These are phyloP conservation scores for Merops nubicus DNA, from an alignment of 2,113 vertebrate species.

Conservation along the genomic window DNA sequence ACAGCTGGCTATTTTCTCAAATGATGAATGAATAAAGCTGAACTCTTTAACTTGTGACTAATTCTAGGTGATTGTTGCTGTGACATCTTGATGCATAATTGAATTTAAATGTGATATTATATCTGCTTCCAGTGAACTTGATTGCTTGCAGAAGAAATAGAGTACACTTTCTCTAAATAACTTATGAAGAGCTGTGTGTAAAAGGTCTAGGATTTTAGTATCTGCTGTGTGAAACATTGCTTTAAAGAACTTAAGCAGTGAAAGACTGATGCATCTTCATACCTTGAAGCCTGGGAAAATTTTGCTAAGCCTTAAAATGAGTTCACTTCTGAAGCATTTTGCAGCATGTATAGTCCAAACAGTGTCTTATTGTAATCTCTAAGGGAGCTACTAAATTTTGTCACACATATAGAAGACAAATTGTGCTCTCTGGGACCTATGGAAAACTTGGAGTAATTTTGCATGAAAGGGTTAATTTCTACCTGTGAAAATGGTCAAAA, in stretches of 20 bases:
- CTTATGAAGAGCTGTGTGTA: background rate
- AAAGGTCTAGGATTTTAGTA: background rate
- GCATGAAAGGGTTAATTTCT: background rate
- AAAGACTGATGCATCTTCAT: background rate
- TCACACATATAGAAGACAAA: background rate
- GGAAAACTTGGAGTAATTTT: background rate
- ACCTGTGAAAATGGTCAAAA: background rate
- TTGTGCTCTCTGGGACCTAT: background rate
- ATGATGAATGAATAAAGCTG: background rate
- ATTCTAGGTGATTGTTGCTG: background rate
- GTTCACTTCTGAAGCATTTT: background rate
- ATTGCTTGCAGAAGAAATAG: background rate
- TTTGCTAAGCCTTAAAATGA: background rate
- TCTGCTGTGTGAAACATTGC: background rate
- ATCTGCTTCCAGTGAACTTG: background rate
- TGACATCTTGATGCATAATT: background rate
- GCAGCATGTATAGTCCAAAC: background rate
- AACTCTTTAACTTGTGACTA: background rate
- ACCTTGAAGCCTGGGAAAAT: background rate
- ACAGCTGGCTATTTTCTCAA: background rate
- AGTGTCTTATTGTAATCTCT: background rate
- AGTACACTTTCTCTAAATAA: background rate
- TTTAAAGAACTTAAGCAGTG: background rate
- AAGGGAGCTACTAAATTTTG: background rate
- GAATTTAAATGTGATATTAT: background rate